Base-by-base conservation (phyloP, 2,797 vertebrate species). In the Chrysocyon brachyurus region DNA sequence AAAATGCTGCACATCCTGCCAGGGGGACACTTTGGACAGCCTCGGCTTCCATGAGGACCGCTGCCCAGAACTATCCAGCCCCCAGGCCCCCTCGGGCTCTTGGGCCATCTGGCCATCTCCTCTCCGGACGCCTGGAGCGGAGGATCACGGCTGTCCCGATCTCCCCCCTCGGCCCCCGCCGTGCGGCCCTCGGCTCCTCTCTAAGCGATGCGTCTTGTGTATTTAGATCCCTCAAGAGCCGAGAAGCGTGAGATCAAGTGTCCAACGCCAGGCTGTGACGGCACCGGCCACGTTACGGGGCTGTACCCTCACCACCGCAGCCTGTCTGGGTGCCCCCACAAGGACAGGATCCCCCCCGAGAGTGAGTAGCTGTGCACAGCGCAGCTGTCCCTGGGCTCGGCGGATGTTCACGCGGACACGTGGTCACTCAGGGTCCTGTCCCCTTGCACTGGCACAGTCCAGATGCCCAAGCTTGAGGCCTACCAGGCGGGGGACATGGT, bases 191-290 rank as follows among this genome's bases (percentile, higher is more conserved):
- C 26, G 0, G 61, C 28, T 21, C 16, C 95, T 83, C 87, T 54
- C 83, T 19, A 14, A 89, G 56, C 1, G n/a, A 10, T 21, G 26
- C 28, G 24, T 59, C 19, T 61, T 92, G 21, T 93, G 12, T 97
- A 72, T 94, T 54, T 96, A 99, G 99, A 99, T 99, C 99, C 99
- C 94, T 99, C 99, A 22, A 99, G 99, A 98, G 98, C 99, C 0
- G 99, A 99, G 98, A 99, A 99, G 97, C 98, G 99, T 95, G 99
- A 99, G 98, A 99, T 99, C 99, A 99, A 99, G 98, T 99, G 99
- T 97, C 99, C 99, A 0, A 99, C 99, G 15, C 99, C 99, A 0
- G 99, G 99, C 54, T 99, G 99, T 6, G 99, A 99, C 75, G 99
- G 99, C 90, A 99, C 99, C 0, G 99, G 99, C 79, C 99, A 99